These are phyloP conservation scores for Dendrolimus pini DNA, from an alignment of 2,888 invertebrate species.

Conservation along the genomic window DNA sequence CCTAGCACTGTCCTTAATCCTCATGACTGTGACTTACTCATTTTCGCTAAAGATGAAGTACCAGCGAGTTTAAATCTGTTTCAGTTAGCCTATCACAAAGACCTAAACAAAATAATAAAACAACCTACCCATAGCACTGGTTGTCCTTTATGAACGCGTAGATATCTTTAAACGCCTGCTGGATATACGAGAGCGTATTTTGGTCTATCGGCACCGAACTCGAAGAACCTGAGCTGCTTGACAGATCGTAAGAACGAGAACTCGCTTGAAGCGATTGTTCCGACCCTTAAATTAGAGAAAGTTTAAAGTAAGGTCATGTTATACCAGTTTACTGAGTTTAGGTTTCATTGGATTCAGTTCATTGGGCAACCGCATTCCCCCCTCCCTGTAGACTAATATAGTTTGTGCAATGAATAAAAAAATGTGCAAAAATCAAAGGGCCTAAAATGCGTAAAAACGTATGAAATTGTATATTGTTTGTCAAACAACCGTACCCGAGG, in stretches of 20 bases:
- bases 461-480: too few species aligned
- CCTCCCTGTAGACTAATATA: neutral
- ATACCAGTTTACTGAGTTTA: too few species aligned
- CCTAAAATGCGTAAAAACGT: too few species aligned
- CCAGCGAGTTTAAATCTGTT: too few species aligned
- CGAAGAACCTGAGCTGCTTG: constrained; percentile 54
- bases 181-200: constrained; percentile 62
- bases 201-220: constrained; percentile 66
- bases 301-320: too few species aligned
- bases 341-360: too few species aligned
- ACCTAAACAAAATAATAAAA: neutral
- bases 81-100: too few species aligned
- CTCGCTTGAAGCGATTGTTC: constrained; percentile 60
- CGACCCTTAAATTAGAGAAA: constrained; percentile 34
- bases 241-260: constrained; percentile 44
- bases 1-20: too few species aligned
- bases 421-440: too few species aligned
- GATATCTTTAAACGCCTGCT: constrained; percentile 66
- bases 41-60: too few species aligned
- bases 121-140: constrained; percentile 56
- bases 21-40: too few species aligned
- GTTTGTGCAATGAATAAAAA: too few species aligned
- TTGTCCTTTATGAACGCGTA: constrained; percentile 66
- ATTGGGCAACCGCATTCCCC: neutral
- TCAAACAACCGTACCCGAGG: constrained; percentile 38